These are phyloP conservation scores for Rhabdornis inornatus DNA, from an alignment of 2,113 vertebrate species.

Conservation along the genomic window DNA sequence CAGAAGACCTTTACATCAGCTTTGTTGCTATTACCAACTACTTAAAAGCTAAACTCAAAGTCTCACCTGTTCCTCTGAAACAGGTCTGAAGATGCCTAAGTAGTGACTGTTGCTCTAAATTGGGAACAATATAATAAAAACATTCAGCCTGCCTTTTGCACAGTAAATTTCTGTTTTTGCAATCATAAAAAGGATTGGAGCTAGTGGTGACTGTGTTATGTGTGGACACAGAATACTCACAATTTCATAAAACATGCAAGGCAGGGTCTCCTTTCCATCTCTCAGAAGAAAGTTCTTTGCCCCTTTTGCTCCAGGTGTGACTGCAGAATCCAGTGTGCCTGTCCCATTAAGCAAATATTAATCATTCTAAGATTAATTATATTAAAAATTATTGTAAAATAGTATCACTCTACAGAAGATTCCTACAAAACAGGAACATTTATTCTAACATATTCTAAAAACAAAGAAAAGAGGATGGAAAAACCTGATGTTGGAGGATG, in stretches of 20 bases:
- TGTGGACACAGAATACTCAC: constrained; percentile 73
- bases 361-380: not conserved
- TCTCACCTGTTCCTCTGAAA: not conserved
- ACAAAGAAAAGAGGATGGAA: not conserved
- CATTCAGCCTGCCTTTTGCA: not conserved
- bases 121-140: not conserved
- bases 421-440: not conserved
- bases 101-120: not conserved
- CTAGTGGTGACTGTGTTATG: not conserved
- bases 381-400: not conserved
- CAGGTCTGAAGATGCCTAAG: not conserved
- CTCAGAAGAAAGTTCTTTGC: constrained; percentile 92
- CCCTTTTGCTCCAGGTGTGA: constrained; percentile 80
- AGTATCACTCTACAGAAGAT: not conserved
- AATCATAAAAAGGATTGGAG: not conserved
- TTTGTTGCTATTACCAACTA: not conserved
- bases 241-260: constrained; percentile 92
- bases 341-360: not conserved
- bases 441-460: not conserved
- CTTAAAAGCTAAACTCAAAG: not conserved
- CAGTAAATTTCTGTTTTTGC: not conserved
- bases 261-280: constrained; percentile 82
- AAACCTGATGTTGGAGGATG: not conserved
- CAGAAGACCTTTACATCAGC: not conserved
- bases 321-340: constrained; percentile 93